Base-by-base conservation (phyloP, 1,140 invertebrate species). In the Drosophila nigrodunni region DNA sequence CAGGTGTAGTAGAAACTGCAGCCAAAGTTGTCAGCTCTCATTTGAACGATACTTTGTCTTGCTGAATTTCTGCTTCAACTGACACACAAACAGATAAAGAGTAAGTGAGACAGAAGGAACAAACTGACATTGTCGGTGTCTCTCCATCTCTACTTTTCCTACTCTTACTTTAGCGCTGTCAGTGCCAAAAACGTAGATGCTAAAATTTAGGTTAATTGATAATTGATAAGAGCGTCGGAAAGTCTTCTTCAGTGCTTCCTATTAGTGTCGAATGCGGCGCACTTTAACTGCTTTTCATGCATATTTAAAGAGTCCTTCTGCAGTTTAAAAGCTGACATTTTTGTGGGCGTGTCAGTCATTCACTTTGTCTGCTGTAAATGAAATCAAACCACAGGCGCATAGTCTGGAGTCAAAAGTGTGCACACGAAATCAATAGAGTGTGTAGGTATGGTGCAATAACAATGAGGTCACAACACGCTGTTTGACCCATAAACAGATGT, bases 201-300 rank as follows among this genome's bases (percentile, higher is more conserved):
- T 88, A 62, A 89, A 83, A 88, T 88, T 78, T 88, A 89, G 83
- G 83, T 88, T 88, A 88, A 88, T 88, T 88, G 83, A 88, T 88
- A 88, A 88, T 88, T 88, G 83, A 88, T 88, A 88, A 89, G 79
- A 83, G 83, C 77, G 65, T 47, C 77, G 61, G 69, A 60, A 67
- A 34, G 30, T 34, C 10, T 37, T 35, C 35, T 35, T 3, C 18
- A 30, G 18, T 52, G 13, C 6, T 54, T 18, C 39, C 10, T 49
- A 49, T 46, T 35, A 47, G 34, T 58, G 44, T 39, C 50, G 60
- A 15, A 21, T 73, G 76, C 41, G 69, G 37, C 70, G 44, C 71
- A 68, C 76, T 80, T 80, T 67, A 88, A 80, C 69, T 78, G 60
- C 39, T 49, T 39, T 62, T 47, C 62, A 83, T 87, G 77, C 68